Percentiles rank a stretch among this genome's conserved stretches.
Conservation (phyloP, 2,113 vertebrate genomes). For the Gambusia affinis region DNA sequence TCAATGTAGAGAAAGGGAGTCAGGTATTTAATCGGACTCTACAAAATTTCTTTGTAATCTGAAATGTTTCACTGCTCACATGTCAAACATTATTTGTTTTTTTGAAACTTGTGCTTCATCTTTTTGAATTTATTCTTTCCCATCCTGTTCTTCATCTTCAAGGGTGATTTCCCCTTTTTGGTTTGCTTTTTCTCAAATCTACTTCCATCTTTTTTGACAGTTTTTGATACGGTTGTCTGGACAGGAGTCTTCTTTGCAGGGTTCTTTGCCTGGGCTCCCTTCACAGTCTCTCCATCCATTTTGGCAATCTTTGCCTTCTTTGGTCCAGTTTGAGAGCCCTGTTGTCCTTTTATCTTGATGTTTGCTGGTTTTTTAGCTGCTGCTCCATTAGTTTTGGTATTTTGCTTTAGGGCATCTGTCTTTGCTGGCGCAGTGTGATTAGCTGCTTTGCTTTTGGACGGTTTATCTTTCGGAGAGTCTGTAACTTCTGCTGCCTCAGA, state of each 20-base stretch:
- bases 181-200: conserved; percentile 71
- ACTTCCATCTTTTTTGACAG: conserved; percentile 59
- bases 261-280: conserved; percentile 43
- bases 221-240: conserved; percentile 46
- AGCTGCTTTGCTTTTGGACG: conserved; percentile 46
- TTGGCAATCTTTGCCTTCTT: conserved; percentile 75
- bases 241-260: conserved; percentile 22
- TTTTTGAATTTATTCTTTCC: conserved; percentile 79
- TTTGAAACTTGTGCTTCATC: conserved; percentile 65
- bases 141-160: conserved; percentile 64
- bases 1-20: conserved; percentile 2
- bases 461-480: conserved; percentile 44
- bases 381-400: conserved; percentile 61
- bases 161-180: conserved; percentile 50
- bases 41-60: conserved; percentile 26
- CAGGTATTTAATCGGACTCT: conserved; percentile 1
- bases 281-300: conserved; percentile 60
- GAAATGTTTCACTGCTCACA: conserved; percentile 24
- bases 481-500: conserved; percentile 32
- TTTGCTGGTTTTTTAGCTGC: conserved; percentile 20
- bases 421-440: conserved; percentile 44
- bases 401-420: conserved; percentile 17
- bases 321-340: conserved; percentile 44
- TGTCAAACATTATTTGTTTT: conserved; percentile 29
- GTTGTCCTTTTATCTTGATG: conserved; percentile 53